Conservation (phyloP, 2,797 vertebrate species). For the Sebastes steindachneri region DNA sequence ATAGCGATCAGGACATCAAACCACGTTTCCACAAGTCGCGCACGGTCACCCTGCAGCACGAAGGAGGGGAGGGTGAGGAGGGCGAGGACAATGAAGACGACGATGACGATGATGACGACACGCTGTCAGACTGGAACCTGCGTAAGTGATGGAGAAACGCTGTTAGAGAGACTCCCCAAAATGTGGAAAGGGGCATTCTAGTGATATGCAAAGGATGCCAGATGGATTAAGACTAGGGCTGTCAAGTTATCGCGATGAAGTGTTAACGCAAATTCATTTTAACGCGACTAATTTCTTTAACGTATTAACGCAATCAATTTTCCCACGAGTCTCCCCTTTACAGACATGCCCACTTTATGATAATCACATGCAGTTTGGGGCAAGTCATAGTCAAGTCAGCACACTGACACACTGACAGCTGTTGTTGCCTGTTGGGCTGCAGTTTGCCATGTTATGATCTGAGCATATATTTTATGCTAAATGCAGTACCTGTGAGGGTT, state of each 20-base stretch:
- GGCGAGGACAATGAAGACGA: slow-evolving; percentile 88
- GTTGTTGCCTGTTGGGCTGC: too few species aligned
- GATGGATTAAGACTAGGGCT: background rate
- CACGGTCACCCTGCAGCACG: slow-evolving; percentile 92
- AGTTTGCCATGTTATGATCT: too few species aligned
- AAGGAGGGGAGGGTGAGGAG: slow-evolving; percentile 87
- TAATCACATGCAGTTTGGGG: too few species aligned
- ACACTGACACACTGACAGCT: too few species aligned
- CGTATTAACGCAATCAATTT: too few species aligned
- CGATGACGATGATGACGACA: slow-evolving; percentile 91
- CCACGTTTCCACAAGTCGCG: slow-evolving; percentile 97
- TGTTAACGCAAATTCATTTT: too few species aligned
- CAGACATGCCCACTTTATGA: too few species aligned
- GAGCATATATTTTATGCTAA: too few species aligned
- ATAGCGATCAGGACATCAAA: slow-evolving; percentile 96
- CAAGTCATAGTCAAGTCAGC: too few species aligned
- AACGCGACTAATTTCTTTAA: too few species aligned
- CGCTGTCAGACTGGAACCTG: slow-evolving; percentile 92
- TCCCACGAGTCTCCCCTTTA: accelerated
- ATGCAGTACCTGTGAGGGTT: too few species aligned
- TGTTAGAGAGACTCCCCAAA: background rate
- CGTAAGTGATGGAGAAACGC: slow-evolving; percentile 77
- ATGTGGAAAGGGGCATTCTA: background rate
- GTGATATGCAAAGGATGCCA: background rate
- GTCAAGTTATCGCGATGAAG: too few species aligned